Evolutionary conservation across 64 coral and sea anemone species (phyloP).

Genomic region (Trachythela sp.): DNA sequence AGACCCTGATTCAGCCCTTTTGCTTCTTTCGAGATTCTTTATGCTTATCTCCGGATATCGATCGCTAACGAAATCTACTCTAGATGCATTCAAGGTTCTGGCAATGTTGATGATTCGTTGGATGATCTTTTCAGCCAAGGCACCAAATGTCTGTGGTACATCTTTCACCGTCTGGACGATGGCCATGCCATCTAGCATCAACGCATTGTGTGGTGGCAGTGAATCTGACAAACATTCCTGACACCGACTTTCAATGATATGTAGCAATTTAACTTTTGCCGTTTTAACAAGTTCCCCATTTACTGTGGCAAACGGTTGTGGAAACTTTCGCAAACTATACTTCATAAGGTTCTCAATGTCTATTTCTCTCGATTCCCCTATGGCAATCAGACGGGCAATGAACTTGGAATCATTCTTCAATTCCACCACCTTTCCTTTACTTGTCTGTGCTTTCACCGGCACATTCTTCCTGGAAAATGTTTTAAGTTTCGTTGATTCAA

Average conservation of each 20-base stretch:
- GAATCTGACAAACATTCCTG: not conserved
- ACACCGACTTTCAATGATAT: slow-evolving; percentile 6
- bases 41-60: slow-evolving; percentile 6
- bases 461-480: not conserved
- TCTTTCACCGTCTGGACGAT: not conserved
- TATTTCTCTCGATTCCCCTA: slow-evolving; percentile 13
- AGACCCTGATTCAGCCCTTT: slow-evolving; percentile 4
- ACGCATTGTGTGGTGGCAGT: not conserved
- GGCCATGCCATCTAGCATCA: not conserved
- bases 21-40: slow-evolving; percentile 2
- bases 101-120: not conserved
- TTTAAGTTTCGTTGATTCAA: not conserved
- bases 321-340: not conserved
- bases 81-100: not conserved
- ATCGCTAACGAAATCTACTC: slow-evolving; percentile 1
- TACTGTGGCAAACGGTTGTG: not conserved
- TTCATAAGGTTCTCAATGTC: not conserved
- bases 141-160: slow-evolving; percentile 6
- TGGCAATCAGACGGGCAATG: not conserved
- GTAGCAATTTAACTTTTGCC: slow-evolving; percentile 6
- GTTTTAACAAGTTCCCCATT: slow-evolving; percentile 4
- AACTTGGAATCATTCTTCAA: slow-evolving; percentile 6
- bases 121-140: not conserved
- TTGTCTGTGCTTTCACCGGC: not conserved
- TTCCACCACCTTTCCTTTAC: not conserved